Percentiles rank a stretch among this genome's conserved stretches.
Conservation (phyloP, 2,797 vertebrate genomes). For the Rhodeus uyekii region DNA sequence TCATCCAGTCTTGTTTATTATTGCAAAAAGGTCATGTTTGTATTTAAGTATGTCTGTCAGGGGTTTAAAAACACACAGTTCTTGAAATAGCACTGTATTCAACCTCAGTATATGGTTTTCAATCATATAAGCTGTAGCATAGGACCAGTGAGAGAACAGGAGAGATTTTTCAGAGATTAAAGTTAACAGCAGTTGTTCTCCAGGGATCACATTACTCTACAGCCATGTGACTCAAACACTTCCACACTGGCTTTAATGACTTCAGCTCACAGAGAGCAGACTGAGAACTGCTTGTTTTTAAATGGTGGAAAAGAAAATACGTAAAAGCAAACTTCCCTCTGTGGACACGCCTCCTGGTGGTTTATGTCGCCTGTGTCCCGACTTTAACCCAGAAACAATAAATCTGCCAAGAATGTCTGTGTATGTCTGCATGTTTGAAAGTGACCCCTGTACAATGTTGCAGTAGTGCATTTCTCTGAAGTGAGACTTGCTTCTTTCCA, state of each 20-base stretch:
- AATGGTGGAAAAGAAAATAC: constrained; percentile 73
- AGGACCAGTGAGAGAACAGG: constrained; percentile 65
- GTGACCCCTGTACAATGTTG: constrained; percentile 63
- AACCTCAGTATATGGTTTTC: constrained; percentile 37
- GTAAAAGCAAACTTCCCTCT: constrained; percentile 73
- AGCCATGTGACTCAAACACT: constrained; percentile 73
- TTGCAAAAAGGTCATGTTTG: constrained; percentile 41
- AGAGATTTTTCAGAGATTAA: constrained; percentile 77
- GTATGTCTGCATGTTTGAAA: constrained; percentile 39
- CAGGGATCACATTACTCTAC: constrained; percentile 74
- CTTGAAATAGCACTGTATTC: constrained; percentile 36
- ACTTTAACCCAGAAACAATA: constrained; percentile 77
- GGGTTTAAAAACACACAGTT: constrained; percentile 27
- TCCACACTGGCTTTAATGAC: constrained; percentile 72
- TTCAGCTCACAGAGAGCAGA: constrained; percentile 65
- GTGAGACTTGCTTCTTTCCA: not conserved
- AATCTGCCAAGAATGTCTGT: constrained; percentile 75
- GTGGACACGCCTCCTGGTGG: constrained; percentile 54
- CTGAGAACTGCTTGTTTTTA: constrained; percentile 73
- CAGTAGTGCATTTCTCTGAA: constrained; percentile 36
- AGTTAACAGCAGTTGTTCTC: constrained; percentile 75
- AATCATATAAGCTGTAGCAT: constrained; percentile 52
- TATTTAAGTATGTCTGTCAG: constrained; percentile 41
- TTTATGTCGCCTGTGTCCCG: constrained; percentile 50
- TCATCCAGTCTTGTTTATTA: constrained; percentile 42